Base-by-base conservation (phyloP, 2,888 invertebrate species). In the Agrochola macilenta region DNA sequence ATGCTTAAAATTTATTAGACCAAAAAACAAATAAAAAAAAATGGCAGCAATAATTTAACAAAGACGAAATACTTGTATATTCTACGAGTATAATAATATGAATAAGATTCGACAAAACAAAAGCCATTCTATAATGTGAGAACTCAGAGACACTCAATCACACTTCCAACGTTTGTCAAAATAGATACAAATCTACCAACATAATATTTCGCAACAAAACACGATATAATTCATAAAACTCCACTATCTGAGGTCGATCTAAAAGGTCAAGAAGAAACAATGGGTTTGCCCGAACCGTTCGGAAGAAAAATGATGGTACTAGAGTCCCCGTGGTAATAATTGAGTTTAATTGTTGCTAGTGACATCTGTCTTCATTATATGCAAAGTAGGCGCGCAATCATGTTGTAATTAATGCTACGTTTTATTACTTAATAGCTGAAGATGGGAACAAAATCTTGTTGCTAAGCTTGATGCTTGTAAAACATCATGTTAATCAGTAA, bases 361-460 rank as follows among this genome's bases (percentile, higher is more conserved):
- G 89, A 89, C 82, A 90, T 86, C 79, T 82, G 85, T 87, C 82
- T 86, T 87, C 87, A 90, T 90, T 90, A 89, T 90, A 90, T 90
- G 90, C 86, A 90, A 90, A 90, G n/a, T 65, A 69, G 77, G 70
- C 58, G 81, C 79, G 83, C 79, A 75, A 87, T 87, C 70, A 69
- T 63, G 71, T 14, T 58, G 77, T 78, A 87, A 88, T 88, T 87
- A 84, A 76, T 23, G 57, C 57, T 60, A 73, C 74, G 64, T 70
- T 78, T 88, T 83, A 82, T 85, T 82, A 83, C 77, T 80, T 83
- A 88, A 84, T 86, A 60, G 72, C 74, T 79, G 58, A 60, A 74
- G 76, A 71, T 79, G 30, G 46, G 57, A 57, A 65, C 54, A 26
- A 46, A 39, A 20, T 78, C 5, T 30, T n/a, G 82, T 80, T 78